Conservation (phyloP, 2,888 invertebrate species). For the Tuta absoluta region DNA sequence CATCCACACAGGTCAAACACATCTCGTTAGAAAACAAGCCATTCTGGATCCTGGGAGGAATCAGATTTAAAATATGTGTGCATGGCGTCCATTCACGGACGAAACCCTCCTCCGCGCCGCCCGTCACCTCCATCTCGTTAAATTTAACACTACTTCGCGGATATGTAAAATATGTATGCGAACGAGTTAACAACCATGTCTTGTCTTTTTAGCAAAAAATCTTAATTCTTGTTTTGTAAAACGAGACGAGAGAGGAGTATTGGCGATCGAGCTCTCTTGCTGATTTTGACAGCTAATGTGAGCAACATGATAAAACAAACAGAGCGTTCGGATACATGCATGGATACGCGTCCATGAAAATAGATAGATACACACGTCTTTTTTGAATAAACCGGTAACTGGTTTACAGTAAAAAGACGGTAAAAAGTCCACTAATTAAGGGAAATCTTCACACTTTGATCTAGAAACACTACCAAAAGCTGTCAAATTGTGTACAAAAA, state of each 20-base stretch:
- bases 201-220: constrained; percentile 19
- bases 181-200: constrained; percentile 2
- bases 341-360: not conserved
- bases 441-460: not conserved
- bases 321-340: not conserved
- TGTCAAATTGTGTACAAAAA: constrained; percentile 6
- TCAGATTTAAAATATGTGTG: constrained; percentile 86
- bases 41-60: constrained; percentile 87
- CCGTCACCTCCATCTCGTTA: constrained; percentile 65
- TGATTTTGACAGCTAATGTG: constrained; percentile 9
- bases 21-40: constrained; percentile 89
- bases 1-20: constrained; percentile 90
- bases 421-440: too few species aligned
- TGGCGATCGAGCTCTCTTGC: not conserved
- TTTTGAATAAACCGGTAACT: too few species aligned
- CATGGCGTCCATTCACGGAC: constrained; percentile 91
- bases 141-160: constrained; percentile 27
- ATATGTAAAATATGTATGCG: constrained; percentile 18
- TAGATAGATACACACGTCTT: too few species aligned
- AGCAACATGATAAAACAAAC: constrained; percentile 19
- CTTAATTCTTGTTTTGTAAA: constrained; percentile 18
- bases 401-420: too few species aligned
- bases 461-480: not conserved
- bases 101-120: constrained; percentile 74
- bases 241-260: constrained; percentile 17